Base-by-base conservation (phyloP, 2,113 vertebrate species). In the Azemiops feae region DNA sequence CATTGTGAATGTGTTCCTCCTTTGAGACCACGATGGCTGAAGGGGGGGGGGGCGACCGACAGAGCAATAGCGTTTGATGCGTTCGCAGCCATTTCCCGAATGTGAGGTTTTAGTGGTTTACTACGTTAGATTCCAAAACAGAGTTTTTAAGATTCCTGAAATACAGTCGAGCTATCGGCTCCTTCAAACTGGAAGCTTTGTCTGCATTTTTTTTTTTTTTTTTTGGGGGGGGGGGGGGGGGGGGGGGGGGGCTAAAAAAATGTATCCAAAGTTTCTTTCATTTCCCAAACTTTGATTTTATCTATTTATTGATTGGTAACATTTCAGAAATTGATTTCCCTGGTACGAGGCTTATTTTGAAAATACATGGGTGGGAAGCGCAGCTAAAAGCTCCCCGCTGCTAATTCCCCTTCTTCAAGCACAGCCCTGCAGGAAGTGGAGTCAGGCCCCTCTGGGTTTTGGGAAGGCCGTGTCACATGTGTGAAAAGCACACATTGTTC, bases 1-100 rank as follows among this genome's bases (percentile, higher is more conserved):
- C 45, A 5, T 50, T 50, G 1, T 88, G 93, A 96, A 22, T 20
- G 18, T 96, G 93, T 94, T 95, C 93, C 90, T 89, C 94, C 95
- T 93, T 95, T 94, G 55, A 57, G 93, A 18, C 64, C 12, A 18
- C 4, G 2, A 18, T 34, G 55, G n/a, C n/a, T n/a, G n/a, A n/a
- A n/a, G 34, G 6, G 6, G 20, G 16, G 69, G n/a, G n/a, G 7
- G n/a, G 34, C 16, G 6, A 74, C n/a, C 3, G 69, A 7, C 5
- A 74, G 6, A 8, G n/a, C 16, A 20, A 9, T 81, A 20, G 5
- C 69, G 7, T 34, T 69, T 5, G 2, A 87, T n/a, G 3, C 34
- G 23, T 7, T 4, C 0, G 53, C 89, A 87, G 27, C 81, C 39
- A 23, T 94, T 64, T 52, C 2, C 50, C 54, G 25, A 86, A 86